Evolutionary conservation across 2,888 invertebrate species (phyloP), one percentile per base, ranked within the genome.

Genomic region (Pediacus dermestoides): DNA sequence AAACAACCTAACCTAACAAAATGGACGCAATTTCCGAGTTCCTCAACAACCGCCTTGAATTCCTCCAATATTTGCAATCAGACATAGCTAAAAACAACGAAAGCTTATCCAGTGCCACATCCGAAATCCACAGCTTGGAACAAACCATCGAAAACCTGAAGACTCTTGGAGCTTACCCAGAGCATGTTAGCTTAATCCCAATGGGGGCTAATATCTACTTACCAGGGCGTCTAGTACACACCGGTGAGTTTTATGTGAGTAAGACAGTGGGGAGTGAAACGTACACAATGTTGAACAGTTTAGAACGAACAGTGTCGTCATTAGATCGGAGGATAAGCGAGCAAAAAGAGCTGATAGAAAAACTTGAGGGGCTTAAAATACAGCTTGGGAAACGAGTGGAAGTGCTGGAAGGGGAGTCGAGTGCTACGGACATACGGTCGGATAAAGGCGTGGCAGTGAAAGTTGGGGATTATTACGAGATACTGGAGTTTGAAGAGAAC

Each of bases 181-280:
- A 61, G 46, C 58, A 57, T 33, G 46, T 44, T 2, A 42, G 58
- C 3, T 33, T 64, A 10, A 57, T 64, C 33, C 62, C 62, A 3
- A 34, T 67, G 34, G 52, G 58, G 38, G 57, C 64, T 50, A 56
- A 60, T 48, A 46, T 68, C 43, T 61, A 60, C 50, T 50, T 67
- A 52, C 49, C 63, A 44, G 64, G 59, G 14, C 47, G 28, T 33
- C 53, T 64, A 14, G 39, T 56, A 7, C 63, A 63, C 33, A 64
- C 63, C 12, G 62, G 63, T 3, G 63, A 64, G 42, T 59, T 53
- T 44, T 53, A 52, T 23, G 27, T 60, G 11, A 56, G 55, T 8
- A 48, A 48, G 34, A 33, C 38, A 13, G 56, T 57, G 1, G 40
- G 50, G 31, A 61, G 61, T 1, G 46, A 60, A 23, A 52, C 58